phyloP scores from a whole-genome alignment of 2,797 vertebrate species.

The Chromobotia macracanthus region DNA sequence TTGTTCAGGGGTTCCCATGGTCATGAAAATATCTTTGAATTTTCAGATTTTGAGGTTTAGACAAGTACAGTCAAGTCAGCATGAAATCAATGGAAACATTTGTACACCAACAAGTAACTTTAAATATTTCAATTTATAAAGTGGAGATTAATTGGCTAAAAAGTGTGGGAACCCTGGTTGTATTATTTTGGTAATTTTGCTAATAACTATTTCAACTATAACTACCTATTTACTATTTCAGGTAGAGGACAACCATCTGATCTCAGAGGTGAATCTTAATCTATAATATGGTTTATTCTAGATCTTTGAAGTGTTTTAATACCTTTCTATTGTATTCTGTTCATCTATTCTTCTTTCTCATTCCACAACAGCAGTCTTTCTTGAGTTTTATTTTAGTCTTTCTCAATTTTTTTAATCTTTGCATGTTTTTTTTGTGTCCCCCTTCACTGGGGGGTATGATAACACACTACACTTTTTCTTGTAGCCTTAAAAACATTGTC shows the following conservation, averaged over 20 bases:
- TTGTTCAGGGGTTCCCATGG: too few species aligned
- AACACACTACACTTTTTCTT: conserved; percentile 1
- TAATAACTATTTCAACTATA: too few species aligned
- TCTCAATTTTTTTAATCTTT: neutral
- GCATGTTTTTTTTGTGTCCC: neutral
- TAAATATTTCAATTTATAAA: too few species aligned
- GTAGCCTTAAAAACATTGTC: conserved; percentile 15
- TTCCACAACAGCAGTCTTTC: neutral
- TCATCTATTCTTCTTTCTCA: neutral
- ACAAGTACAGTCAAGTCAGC: too few species aligned
- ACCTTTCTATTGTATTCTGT: neutral
- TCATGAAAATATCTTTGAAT: too few species aligned
- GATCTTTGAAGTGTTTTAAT: conserved; percentile 41
- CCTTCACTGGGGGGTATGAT: conserved; percentile 15
- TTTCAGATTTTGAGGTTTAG: too few species aligned
- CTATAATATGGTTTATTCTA: neutral
- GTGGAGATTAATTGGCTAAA: too few species aligned
- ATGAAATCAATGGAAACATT: too few species aligned
- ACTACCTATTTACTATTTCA: conserved; percentile 52
- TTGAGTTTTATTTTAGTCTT: neutral
- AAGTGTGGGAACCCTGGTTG: too few species aligned
- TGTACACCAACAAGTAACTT: too few species aligned
- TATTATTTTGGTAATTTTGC: neutral
- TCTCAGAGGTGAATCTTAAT: conserved; percentile 56
- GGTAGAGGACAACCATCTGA: conserved; percentile 58